Conservation (phyloP, 2,888 invertebrate genomes). For the Merodon equestris region DNA sequence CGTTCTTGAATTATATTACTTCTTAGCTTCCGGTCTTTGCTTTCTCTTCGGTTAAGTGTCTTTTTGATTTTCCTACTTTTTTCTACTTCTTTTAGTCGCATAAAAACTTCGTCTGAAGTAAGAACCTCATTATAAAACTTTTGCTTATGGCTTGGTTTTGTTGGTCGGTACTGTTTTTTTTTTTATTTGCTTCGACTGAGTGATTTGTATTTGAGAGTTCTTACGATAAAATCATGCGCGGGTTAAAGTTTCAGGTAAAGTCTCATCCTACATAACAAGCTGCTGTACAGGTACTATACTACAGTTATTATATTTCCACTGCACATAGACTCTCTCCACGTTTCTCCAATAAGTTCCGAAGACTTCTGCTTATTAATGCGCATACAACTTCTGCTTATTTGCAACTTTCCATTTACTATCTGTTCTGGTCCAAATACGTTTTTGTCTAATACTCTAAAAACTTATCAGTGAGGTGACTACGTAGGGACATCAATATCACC, state of each 20-base stretch:
- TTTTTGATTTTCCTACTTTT: neutral
- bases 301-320: constrained; percentile 14
- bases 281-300: constrained; percentile 16
- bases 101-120: constrained; percentile 5
- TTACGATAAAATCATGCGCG: constrained; percentile 6
- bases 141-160: constrained; percentile 1
- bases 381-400: constrained; percentile 33
- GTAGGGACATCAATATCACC: constrained; percentile 20
- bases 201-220: constrained; percentile 25
- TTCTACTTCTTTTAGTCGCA: neutral
- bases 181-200: constrained; percentile 6
- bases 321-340: constrained; percentile 16
- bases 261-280: constrained; percentile 12
- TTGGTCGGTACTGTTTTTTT: no score
- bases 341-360: constrained; percentile 26
- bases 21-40: neutral
- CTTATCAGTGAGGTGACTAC: constrained; percentile 18
- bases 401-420: constrained; percentile 19
- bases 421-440: constrained; percentile 24
- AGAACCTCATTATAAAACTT: constrained; percentile 11
- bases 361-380: constrained; percentile 17
- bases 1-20: no score
- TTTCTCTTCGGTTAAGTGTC: neutral
- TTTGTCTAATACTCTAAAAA: constrained; percentile 23
- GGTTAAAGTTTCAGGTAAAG: constrained; percentile 10